Conservation (phyloP, 2,113 vertebrate genomes). For the Sclerurus mexicanus region DNA sequence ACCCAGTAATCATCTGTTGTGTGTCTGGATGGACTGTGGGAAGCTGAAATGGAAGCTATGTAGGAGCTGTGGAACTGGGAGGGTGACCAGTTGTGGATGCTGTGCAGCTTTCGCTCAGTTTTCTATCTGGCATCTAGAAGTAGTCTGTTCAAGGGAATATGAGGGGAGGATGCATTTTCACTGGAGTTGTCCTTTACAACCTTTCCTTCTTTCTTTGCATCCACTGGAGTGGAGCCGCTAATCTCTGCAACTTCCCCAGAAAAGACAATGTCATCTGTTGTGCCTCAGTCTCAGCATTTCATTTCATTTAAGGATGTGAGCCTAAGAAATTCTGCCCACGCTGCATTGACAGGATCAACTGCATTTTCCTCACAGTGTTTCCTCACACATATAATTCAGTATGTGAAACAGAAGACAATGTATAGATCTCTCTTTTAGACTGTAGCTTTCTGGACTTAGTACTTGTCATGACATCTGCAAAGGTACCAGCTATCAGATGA, state of each 20-base stretch:
- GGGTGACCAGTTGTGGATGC: background rate
- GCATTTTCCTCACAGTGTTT: background rate
- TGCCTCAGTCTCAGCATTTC: background rate
- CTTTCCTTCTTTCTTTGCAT: background rate
- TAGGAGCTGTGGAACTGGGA: background rate
- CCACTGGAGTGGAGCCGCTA: background rate
- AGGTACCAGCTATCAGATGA: background rate
- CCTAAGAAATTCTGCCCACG: background rate
- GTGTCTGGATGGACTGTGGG: background rate
- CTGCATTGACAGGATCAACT: background rate
- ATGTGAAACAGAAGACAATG: background rate
- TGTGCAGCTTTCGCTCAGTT: background rate
- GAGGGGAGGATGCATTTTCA: background rate
- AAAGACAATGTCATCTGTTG: rapidly evolving
- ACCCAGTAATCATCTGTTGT: background rate
- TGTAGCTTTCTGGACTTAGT: background rate
- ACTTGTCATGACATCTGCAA: background rate
- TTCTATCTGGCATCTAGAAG: background rate
- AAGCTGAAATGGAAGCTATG: background rate
- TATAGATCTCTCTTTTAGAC: background rate
- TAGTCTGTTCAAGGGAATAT: background rate
- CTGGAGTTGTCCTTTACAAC: background rate
- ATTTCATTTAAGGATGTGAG: background rate
- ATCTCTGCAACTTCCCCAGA: background rate
- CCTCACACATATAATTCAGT: background rate